Conservation (phyloP, 2,888 invertebrate species). For the Ophion ventricosus region DNA sequence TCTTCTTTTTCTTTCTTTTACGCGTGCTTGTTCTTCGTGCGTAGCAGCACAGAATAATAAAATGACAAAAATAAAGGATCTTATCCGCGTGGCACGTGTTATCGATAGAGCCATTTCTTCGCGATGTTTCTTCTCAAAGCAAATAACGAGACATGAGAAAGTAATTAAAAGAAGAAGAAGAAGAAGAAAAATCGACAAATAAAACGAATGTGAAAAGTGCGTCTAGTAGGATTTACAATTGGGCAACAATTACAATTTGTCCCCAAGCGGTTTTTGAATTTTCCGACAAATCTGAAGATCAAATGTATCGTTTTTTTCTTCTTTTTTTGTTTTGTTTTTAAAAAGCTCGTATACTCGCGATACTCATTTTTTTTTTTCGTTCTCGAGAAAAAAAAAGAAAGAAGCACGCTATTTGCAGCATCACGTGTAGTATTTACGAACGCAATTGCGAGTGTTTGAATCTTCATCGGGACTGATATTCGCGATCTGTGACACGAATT, state of each 20-base stretch:
- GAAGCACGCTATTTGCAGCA: not conserved
- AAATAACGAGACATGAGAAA: not conserved
- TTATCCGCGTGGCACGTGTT: not conserved
- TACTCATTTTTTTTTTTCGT: not conserved
- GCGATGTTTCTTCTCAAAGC: not conserved
- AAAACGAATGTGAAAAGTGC: not conserved
- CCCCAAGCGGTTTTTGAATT: not conserved
- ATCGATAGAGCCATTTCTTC: not conserved
- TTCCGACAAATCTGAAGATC: not conserved
- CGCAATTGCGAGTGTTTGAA: not conserved
- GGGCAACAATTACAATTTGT: not conserved
- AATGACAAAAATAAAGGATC: not conserved
- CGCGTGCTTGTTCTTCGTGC: not conserved
- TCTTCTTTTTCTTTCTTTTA: not conserved
- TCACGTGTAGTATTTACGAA: not conserved
- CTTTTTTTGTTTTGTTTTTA: not conserved
- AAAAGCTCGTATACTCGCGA: constrained; percentile 15
- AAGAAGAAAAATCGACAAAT: too few relatives aligned
- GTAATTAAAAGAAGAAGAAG: not conserved
- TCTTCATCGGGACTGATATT: not conserved
- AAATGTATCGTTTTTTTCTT: not conserved
- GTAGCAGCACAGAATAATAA: not conserved
- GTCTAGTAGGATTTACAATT: constrained; percentile 18
- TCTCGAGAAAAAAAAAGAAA: not conserved
- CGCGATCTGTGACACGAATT: constrained; percentile 25